Evolutionary conservation across 2,113 vertebrate genomes (phyloP).

Genomic region (Oreotrochilus melanogaster): DNA sequence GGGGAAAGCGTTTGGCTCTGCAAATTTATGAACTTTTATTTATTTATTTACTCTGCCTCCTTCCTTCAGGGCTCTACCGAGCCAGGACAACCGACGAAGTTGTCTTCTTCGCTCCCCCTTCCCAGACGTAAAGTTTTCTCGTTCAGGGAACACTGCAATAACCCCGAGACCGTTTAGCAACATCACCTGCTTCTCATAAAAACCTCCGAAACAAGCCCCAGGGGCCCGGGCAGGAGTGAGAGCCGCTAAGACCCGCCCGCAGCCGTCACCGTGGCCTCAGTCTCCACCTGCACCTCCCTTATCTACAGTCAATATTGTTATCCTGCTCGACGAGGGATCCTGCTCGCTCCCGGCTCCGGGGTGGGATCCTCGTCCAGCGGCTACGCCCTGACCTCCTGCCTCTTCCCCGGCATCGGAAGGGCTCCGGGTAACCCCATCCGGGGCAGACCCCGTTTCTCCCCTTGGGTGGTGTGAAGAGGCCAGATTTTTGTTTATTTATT

Average conservation of each 20-base stretch:
- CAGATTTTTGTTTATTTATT: neutral
- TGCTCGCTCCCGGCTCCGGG: conserved; percentile 67
- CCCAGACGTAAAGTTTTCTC: neutral
- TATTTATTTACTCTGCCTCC: neutral
- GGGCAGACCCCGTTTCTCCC: fast-evolving
- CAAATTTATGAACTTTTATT: neutral
- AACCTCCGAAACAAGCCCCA: neutral
- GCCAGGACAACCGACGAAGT: too few relatives aligned
- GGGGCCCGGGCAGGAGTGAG: neutral
- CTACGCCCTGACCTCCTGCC: neutral
- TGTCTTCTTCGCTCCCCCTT: neutral
- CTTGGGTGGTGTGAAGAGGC: neutral
- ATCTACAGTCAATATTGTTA: conserved; percentile 83
- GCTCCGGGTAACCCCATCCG: fast-evolving
- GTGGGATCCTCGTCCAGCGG: neutral
- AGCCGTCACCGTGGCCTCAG: conserved; percentile 36
- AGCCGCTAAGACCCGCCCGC: neutral
- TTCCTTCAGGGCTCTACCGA: neutral
- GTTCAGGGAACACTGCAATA: neutral
- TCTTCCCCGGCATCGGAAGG: neutral
- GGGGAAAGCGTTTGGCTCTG: neutral
- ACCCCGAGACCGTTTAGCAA: conserved; percentile 33
- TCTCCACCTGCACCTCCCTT: conserved; percentile 59
- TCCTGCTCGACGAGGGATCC: conserved; percentile 51
- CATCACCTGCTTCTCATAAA: conserved; percentile 68